Base-by-base conservation (phyloP, 2,797 vertebrate species). In the Delichon dasypus region DNA sequence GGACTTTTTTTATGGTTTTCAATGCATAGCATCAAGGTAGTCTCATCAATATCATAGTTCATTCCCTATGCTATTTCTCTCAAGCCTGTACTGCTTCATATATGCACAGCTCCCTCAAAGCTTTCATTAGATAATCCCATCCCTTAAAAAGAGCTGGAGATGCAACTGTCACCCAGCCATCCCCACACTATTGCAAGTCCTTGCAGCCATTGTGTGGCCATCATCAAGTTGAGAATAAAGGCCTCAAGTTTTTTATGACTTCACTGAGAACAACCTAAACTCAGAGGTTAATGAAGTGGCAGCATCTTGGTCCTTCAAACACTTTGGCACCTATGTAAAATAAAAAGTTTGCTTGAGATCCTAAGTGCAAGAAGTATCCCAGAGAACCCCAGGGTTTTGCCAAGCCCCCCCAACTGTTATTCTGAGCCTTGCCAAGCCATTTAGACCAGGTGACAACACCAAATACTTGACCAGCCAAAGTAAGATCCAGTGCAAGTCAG, bases 61-160 rank as follows among this genome's bases (percentile, higher is more conserved):
- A 48, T 77, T 30, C 30, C 27, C 40, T 40, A 25, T 11, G 14
- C 8, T 38, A 5, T 40, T 83, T 80, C 3, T 79, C 13, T 87
- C 61, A 51, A 73, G 13, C 5, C 4, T 40, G 7, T 47, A 36
- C 34, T 66, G 25, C 16, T 85, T 84, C 32, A 11, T n/a, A 16
- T 5, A 6, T 0, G 0, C 7, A 32, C 0, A 1, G 30, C 30
- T 70, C 47, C n/a, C 5, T 10, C 9, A 54, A 45, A 38, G 2
- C 17, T 40, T 67, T 32, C 21, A 34, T 18, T 34, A 40, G 36
- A 42, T 16, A n/a, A 34, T 5, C 1, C 16, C 25, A 55, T 3
- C 23, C 27, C 12, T 27, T 48, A 42, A 71, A 53, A 58, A 45
- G 21, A 44, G 17, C 51, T 40, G 44, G 27, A 57, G 38, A 14